Base-by-base conservation (phyloP, 2,113 vertebrate genomes). In the Ondatra zibethicus region DNA sequence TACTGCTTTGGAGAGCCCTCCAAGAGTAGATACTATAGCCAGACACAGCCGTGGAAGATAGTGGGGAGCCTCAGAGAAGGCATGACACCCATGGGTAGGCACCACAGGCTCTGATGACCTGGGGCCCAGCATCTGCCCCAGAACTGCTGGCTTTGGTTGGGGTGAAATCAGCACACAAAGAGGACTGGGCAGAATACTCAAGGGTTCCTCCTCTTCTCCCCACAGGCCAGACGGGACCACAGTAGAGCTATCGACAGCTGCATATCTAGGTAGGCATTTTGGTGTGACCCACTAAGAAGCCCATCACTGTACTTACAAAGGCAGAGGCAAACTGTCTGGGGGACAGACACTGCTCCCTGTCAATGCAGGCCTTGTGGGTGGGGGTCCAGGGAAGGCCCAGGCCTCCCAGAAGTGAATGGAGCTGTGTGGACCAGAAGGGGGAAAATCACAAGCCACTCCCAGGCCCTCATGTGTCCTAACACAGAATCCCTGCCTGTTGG, bases 221-320 rank as follows among this genome's bases (percentile, higher is more conserved):
- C 5, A 0, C 90, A 98, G 97, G 89, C 95, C 89, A 55, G n/a
- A 3, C 0, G 0, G 80, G 47, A 73, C 78, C 3, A 5, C 2
- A 0, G 23, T 0, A 1, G 72, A 72, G 50, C 82, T 12, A 0
- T 14, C 3, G 0, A 39, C 77, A 0, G 47, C 16, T 0, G 81
- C 91, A 0, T 58, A 81, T 68, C 89, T 93, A 97, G 97, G 97
- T 98, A 93, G 70, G 95, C 2, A 13, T 58, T 27, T 55, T 2
- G 11, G 4, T 25, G n/a, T 36, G 29, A 47, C 13, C 36, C 55
- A 19, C 25, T 27, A 77, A 45, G 55, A 63, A 47, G 29, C 70
- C 47, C 55, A 31, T 13, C 16, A 45, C 39, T 23, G 58, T 36
- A 2, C 3, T n/a, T 21, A 33, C 47, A 58, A 4, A 66, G 47